phyloP scores from a whole-genome alignment of 2,797 vertebrate genomes.

The Nothura maculosa region DNA sequence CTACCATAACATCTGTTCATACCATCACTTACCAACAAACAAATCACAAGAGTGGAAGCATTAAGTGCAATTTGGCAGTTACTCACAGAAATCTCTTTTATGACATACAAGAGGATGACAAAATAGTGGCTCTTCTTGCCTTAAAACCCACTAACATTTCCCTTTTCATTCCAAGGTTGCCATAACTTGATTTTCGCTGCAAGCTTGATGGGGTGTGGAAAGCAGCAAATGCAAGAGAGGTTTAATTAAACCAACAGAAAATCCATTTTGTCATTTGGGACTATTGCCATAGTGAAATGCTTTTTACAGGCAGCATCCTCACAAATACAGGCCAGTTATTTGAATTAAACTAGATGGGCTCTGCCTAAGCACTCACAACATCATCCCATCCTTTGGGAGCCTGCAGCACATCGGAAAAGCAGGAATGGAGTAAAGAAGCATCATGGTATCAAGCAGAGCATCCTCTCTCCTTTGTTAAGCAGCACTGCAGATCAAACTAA shows the following conservation, averaged over 20 bases:
- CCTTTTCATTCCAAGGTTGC: not conserved
- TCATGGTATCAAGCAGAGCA: not conserved
- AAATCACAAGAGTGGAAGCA: not conserved
- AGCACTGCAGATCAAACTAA: not conserved
- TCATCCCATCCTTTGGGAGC: not conserved
- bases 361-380: not conserved
- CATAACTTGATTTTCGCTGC: not conserved
- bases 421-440: not conserved
- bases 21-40: not conserved
- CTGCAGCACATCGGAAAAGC: not conserved
- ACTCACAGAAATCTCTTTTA: not conserved
- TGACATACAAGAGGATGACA: not conserved
- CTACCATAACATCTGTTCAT: too few relatives aligned
- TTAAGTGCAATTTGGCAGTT: not conserved
- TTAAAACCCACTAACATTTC: not conserved
- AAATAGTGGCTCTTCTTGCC: not conserved
- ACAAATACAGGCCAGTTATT: constrained; percentile 51
- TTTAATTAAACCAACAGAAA: constrained; percentile 22
- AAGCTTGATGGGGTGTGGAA: not conserved
- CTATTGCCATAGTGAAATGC: constrained; percentile 56
- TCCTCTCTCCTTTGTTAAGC: not conserved
- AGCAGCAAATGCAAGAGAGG: not conserved
- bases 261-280: constrained; percentile 25
- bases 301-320: constrained; percentile 47
- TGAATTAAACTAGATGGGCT: constrained; percentile 33